Evolutionary conservation across 2,113 vertebrate genomes (phyloP).

Genomic region (Lophura nycthemera): DNA sequence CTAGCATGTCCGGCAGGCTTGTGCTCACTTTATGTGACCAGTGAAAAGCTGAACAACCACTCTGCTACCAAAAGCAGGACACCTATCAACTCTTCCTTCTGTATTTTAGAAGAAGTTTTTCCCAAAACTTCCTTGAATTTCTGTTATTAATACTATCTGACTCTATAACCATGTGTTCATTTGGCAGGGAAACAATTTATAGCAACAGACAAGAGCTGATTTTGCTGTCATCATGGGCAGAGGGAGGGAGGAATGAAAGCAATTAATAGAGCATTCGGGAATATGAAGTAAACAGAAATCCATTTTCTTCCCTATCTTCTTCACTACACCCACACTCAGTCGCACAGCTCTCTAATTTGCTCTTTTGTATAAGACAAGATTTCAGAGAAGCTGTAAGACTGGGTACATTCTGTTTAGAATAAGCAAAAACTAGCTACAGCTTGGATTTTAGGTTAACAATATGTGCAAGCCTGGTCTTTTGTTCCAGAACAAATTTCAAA

Average conservation of each 20-base stretch:
- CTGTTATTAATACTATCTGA: background rate
- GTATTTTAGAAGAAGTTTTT: background rate
- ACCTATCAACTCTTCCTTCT: background rate
- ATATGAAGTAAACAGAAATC: conserved; percentile 38
- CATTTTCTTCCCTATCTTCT: conserved; percentile 18
- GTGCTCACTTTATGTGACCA: background rate
- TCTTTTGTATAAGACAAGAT: conserved; percentile 9
- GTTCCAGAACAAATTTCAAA: conserved; percentile 8
- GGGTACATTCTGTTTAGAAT: background rate
- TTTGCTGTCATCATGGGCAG: background rate
- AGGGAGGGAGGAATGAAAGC: conserved; percentile 23
- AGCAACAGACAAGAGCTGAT: background rate
- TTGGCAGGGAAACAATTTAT: background rate
- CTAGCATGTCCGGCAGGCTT: background rate
- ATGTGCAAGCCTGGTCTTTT: background rate
- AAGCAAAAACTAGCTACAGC: conserved; percentile 17
- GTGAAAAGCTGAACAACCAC: background rate
- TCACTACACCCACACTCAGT: conserved; percentile 8
- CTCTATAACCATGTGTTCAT: background rate
- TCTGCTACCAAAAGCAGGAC: background rate
- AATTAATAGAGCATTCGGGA: conserved; percentile 9
- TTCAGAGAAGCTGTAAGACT: background rate
- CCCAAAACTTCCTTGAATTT: background rate
- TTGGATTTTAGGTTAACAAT: conserved; percentile 32
- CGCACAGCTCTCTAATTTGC: background rate